phyloP scores from a whole-genome alignment of 2,888 invertebrate genomes.

The Andrena marginata region DNA sequence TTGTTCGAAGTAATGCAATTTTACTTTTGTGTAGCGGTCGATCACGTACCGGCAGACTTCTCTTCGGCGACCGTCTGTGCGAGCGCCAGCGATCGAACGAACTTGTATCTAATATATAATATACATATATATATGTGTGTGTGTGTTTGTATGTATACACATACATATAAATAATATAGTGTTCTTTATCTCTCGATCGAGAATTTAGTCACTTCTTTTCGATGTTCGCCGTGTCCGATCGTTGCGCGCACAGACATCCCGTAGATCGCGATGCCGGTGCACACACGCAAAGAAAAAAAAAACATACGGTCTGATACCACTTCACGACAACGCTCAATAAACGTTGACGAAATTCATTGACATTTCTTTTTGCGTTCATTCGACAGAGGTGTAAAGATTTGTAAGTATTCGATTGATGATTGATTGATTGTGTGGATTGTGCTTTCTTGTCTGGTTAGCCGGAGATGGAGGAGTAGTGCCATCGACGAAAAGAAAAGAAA shows the following conservation, averaged over 20 bases:
- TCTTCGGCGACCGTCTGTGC: conserved; percentile 42
- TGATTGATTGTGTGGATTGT: conserved; percentile 67
- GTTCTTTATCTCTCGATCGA: neutral
- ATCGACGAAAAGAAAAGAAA: conserved; percentile 52
- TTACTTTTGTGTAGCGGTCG: conserved; percentile 52
- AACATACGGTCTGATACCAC: conserved; percentile 44
- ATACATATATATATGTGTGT: too few relatives aligned
- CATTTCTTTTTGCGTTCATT: conserved; percentile 47
- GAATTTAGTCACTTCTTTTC: neutral
- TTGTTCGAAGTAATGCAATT: conserved; percentile 57
- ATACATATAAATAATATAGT: neutral
- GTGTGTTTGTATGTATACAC: neutral
- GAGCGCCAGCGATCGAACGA: neutral
- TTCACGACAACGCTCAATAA: conserved; percentile 64
- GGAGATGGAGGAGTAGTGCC: conserved; percentile 66
- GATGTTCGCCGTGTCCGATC: neutral
- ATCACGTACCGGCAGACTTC: conserved; percentile 42
- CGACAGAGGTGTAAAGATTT: conserved; percentile 55
- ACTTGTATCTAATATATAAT: neutral
- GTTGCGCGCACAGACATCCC: conserved; percentile 23
- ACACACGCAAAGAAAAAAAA: neutral
- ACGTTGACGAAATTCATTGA: conserved; percentile 50
- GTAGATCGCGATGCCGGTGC: conserved; percentile 27
- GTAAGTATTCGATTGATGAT: conserved; percentile 64
- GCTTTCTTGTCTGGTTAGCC: conserved; percentile 50